Conservation (phyloP, 2,113 vertebrate species). For the Cairina moschata region DNA sequence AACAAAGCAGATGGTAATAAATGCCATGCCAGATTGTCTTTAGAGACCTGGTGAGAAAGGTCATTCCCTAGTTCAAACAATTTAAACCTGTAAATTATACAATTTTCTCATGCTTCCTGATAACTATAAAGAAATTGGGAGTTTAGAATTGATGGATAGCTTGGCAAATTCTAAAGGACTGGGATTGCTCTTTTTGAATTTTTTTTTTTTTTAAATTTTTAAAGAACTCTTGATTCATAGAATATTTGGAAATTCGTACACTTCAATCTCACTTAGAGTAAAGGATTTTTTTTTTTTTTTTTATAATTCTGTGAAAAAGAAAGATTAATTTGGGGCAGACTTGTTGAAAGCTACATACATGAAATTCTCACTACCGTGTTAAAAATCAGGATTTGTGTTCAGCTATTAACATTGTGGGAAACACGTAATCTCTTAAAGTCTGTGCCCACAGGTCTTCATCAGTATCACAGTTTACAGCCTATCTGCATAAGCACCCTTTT, state of each 20-base stretch:
- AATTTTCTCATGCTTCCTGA: background rate
- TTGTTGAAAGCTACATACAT: background rate
- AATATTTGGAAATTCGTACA: background rate
- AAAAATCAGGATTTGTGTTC: background rate
- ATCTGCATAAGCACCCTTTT: background rate
- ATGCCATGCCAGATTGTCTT: background rate
- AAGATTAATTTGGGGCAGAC: background rate
- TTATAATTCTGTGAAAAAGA: background rate
- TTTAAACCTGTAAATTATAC: background rate
- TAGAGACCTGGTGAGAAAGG: background rate
- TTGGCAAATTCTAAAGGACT: background rate
- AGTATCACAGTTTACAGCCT: background rate
- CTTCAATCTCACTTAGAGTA: background rate
- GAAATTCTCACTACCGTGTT: background rate
- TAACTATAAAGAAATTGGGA: background rate
- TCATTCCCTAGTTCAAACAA: background rate
- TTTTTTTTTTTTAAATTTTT: no score
- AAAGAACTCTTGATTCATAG: background rate
- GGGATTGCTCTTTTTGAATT: background rate
- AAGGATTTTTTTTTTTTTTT: background rate
- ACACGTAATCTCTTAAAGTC: background rate
- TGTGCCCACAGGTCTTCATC: background rate
- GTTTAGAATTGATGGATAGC: background rate
- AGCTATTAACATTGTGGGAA: background rate
- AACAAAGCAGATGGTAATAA: background rate